Evolutionary conservation across 1,140 invertebrate genomes (phyloP), one percentile per base, ranked within the genome.

Genomic region (Drosophila navojoa): DNA sequence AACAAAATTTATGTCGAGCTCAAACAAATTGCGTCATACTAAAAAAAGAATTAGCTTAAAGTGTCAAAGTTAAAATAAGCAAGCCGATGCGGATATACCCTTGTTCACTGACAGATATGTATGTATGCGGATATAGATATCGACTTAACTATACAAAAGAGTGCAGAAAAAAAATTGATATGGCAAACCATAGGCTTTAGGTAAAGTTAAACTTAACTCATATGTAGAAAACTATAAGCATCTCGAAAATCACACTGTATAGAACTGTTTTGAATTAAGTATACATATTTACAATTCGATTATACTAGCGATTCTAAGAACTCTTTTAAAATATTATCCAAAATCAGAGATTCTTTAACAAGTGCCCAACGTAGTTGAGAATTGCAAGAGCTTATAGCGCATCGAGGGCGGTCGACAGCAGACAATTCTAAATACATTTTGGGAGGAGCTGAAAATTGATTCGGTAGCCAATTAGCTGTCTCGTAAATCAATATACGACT

Each of bases 1-100:
- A 84, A 84, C 80, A 52, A 76, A 70, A 85, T 77, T 84, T 85
- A 84, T 85, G 80, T 57, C 80, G 60, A 72, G 72, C 79, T 73
- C 61, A 53, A 79, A 76, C 49, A 76, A 69, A 76, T 47, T 73
- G 44, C 68, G 71, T 44, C 68, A 72, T 47, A 52, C 49, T 57
- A 44, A 45, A 16, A 19, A 6, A 22, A 22, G 19, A 64, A 47
- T 35, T 35, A 7, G 32, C 35, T 15, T 5, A 29, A 16, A 40
- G n/a, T 19, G 27, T 15, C 3, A 13, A 6, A 0, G 6, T 9
- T 2, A 19, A 45, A 9, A 45, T 9, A 15, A 9, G 9, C 16
- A 3, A 19, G 16, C 44, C 45, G 45, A 61, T 25, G 16, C 16
- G 15, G 2, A 49, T 10, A 62, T 77, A 71, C 58, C 53, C 54